phyloP scores from a whole-genome alignment of 1,140 invertebrate genomes.

The Drosophila mauritiana region DNA sequence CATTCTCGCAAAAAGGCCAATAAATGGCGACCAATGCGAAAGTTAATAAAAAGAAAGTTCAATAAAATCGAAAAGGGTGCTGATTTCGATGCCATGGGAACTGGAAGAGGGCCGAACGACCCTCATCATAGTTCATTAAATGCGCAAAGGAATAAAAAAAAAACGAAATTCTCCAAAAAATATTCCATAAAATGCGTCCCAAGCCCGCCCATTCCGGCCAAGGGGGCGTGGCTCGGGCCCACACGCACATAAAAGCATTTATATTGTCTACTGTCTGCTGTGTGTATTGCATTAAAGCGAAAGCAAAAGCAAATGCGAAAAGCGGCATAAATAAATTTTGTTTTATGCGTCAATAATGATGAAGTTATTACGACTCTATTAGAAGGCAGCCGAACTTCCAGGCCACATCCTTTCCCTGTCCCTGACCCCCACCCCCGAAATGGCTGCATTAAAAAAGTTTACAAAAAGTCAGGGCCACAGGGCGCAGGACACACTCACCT shows the following conservation, averaged over 20 bases:
- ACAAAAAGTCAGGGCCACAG: conserved; percentile 34
- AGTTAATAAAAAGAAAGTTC: conserved; percentile 82
- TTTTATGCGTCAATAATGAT: conserved; percentile 83
- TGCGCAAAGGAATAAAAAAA: conserved; percentile 66
- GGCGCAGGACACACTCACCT: conserved; percentile 26
- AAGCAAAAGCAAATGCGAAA: conserved; percentile 1
- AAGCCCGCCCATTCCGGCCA: conserved; percentile 5
- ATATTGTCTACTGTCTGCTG: conserved; percentile 64
- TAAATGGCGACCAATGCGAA: conserved; percentile 66
- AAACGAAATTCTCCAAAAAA: conserved; percentile 19
- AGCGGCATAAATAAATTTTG: conserved; percentile 77
- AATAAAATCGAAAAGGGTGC: conserved; percentile 81
- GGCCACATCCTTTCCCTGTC: conserved; percentile 30
- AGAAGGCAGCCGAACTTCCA: conserved; percentile 54
- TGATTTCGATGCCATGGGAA: conserved; percentile 66
- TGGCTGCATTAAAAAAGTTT: conserved; percentile 80
- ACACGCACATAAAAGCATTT: conserved; percentile 73
- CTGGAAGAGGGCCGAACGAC: conserved; percentile 39
- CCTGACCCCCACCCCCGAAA: conserved; percentile 24
- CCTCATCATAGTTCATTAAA: conserved; percentile 84
- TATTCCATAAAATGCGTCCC: conserved; percentile 39
- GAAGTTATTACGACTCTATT: conserved; percentile 83
- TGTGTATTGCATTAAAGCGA: conserved; percentile 64
- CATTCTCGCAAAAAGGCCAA: conserved; percentile 39
- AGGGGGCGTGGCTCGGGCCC: conserved; percentile 16